These are phyloP conservation scores for Bos indicus DNA, from an alignment of 2,113 vertebrate genomes.

Conservation along the genomic window DNA sequence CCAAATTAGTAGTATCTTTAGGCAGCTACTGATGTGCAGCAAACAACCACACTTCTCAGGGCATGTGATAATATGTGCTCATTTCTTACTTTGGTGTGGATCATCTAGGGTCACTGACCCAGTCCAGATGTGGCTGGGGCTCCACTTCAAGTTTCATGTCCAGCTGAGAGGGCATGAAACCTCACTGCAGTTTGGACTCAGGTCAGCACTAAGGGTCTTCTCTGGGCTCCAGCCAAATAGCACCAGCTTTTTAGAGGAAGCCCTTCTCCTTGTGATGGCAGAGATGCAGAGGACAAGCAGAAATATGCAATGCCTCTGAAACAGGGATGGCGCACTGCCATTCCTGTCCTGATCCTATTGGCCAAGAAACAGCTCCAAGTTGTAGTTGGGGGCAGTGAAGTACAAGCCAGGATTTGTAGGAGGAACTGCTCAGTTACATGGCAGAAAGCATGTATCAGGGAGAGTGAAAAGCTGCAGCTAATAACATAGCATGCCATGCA, in stretches of 20 bases:
- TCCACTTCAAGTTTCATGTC: not conserved
- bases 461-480: not conserved
- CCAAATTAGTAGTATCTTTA: not conserved
- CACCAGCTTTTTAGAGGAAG: not conserved
- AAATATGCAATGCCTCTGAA: not conserved
- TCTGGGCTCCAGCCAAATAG: not conserved
- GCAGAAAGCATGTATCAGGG: not conserved
- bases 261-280: not conserved
- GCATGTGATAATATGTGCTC: not conserved
- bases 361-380: not conserved
- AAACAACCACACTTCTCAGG: not conserved
- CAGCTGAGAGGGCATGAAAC: not conserved
- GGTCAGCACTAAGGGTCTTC: not conserved
- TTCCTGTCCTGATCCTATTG: not conserved
- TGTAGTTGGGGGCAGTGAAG: not conserved
- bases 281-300: not conserved
- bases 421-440: not conserved
- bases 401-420: not conserved
- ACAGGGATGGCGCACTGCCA: not conserved
- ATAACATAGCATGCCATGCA: not conserved
- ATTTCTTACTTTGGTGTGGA: not conserved
- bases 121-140: not conserved
- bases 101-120: not conserved
- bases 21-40: not conserved
- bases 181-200: not conserved